These are phyloP conservation scores for Ameiurus melas DNA, from an alignment of 2,113 vertebrate species.

Conservation along the genomic window DNA sequence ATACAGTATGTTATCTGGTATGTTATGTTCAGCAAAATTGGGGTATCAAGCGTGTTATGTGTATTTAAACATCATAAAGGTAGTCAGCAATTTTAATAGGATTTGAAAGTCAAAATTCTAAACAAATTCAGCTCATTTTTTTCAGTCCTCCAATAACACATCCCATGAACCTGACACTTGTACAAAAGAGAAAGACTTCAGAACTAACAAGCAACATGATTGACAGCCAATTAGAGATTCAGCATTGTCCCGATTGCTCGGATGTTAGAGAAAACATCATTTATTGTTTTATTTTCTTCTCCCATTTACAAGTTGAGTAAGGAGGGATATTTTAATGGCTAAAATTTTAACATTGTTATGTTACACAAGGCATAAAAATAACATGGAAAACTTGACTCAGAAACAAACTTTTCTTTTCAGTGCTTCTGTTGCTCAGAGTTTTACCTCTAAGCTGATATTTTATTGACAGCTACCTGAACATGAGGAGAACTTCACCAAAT, in stretches of 20 bases:
- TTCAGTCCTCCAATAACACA: background rate
- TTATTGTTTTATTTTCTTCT: background rate
- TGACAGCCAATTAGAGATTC: background rate
- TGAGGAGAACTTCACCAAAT: background rate
- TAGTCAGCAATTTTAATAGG: background rate
- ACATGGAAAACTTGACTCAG: background rate
- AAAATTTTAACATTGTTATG: background rate
- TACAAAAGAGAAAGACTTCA: background rate
- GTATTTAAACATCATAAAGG: background rate
- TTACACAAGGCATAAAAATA: background rate
- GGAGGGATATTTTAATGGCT: background rate
- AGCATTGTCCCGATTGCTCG: background rate
- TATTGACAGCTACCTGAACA: slow-evolving; percentile 4
- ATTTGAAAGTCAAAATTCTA: background rate
- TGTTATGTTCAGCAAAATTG: background rate
- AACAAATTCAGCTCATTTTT: background rate
- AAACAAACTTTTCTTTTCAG: background rate
- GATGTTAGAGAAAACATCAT: background rate
- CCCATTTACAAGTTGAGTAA: background rate
- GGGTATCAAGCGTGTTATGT: background rate
- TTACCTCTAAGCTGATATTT: slow-evolving; percentile 9
- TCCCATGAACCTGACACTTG: background rate
- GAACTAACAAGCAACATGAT: background rate
- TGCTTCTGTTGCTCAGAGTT: background rate
- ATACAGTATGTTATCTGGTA: background rate